These are phyloP conservation scores for Addax nasomaculatus DNA, from an alignment of 2,113 vertebrate genomes.

Conservation along the genomic window DNA sequence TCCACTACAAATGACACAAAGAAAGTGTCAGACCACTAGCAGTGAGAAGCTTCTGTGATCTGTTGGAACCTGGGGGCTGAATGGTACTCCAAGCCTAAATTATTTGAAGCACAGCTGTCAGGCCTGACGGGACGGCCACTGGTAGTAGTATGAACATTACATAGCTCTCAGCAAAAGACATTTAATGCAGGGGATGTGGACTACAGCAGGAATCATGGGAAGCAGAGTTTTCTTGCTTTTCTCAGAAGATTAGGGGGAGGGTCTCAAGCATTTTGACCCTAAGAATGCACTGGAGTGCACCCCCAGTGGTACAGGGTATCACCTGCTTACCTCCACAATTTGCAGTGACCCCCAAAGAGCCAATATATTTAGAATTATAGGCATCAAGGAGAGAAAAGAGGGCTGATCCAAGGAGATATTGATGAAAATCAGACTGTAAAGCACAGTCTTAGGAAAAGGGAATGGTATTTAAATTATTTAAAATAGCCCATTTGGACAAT, in stretches of 20 bases:
- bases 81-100: background rate
- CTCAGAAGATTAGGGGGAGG: background rate
- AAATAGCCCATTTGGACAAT: background rate
- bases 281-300: background rate
- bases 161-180: background rate
- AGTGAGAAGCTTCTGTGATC: background rate
- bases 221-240: background rate
- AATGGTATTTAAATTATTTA: background rate
- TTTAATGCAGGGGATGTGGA: background rate
- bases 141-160: background rate
- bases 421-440: background rate
- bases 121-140: background rate
- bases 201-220: background rate
- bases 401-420: background rate
- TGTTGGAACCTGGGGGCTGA: background rate
- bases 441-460: background rate
- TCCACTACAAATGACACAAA: background rate
- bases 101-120: background rate
- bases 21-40: background rate
- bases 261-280: background rate
- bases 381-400: background rate
- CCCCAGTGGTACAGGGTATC: background rate
- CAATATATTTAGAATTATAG: background rate
- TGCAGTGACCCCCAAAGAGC: background rate
- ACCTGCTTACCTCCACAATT: background rate